A percentile compares a stretch with the other conserved stretches of the same genome.
Evolutionary conservation across 2,797 vertebrate genomes (phyloP).

Genomic region (Neosilurus mollespiculum): DNA sequence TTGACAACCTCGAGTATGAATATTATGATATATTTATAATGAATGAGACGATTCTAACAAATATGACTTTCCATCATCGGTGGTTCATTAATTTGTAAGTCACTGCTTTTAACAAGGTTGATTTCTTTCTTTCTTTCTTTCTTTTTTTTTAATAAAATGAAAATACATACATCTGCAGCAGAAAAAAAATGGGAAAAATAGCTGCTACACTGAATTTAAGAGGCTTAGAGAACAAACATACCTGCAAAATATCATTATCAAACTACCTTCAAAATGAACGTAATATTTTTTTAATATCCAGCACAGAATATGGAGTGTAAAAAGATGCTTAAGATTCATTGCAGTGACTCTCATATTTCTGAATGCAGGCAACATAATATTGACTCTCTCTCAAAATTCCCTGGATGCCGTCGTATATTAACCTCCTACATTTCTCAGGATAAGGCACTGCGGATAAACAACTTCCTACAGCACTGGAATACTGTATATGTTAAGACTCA

Average conservation of each 20-base stretch:
- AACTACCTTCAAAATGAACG: neutral
- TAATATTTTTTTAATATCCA: conserved; percentile 25
- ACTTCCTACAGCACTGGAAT: conserved; percentile 48
- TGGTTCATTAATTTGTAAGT: conserved; percentile 32
- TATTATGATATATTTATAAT: neutral
- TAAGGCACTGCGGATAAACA: conserved; percentile 52
- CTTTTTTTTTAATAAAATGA: neutral
- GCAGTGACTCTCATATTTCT: conserved; percentile 44
- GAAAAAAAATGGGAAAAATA: conserved; percentile 16
- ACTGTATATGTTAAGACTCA: conserved; percentile 31
- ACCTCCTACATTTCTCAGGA: conserved; percentile 56
- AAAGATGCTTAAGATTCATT: conserved; percentile 50
- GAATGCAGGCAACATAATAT: conserved; percentile 49
- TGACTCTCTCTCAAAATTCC: conserved; percentile 53
- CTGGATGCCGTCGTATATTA: conserved; percentile 51
- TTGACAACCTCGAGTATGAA: too few relatives aligned
- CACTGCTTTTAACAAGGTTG: conserved; percentile 22
- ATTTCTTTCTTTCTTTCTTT: neutral
- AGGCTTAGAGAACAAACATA: neutral
- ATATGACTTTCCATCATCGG: conserved; percentile 21
- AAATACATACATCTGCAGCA: neutral
- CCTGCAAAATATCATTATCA: neutral
- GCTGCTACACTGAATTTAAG: conserved; percentile 7
- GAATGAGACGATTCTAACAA: conserved; percentile 11
- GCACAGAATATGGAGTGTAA: neutral